Base-by-base conservation (phyloP, 2,113 vertebrate species). In the Uria aalge region DNA sequence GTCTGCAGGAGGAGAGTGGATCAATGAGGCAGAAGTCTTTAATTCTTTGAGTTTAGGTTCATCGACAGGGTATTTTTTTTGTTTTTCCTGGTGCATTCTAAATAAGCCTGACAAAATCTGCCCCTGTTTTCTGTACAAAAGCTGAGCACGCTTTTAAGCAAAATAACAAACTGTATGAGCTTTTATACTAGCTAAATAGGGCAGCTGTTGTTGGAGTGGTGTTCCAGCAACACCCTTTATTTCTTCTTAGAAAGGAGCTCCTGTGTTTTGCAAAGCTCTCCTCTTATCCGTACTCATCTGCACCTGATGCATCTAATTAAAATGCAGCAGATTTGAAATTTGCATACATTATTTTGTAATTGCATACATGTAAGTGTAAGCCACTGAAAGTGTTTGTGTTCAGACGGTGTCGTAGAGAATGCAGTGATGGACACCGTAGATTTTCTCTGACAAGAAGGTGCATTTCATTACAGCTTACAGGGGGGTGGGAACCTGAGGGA, bases 141-240 rank as follows among this genome's bases (percentile, higher is more conserved):
- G 48, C 92, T 68, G 69, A 45, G 20, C 12, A 7, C 38, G 60
- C 73, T 90, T 52, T 72, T 38, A 82, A 72, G 59, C 8, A 2
- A 64, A 92, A 86, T 62, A 89, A 57, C 57, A 69, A 88, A 72
- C 16, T 50, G 19, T 29, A 8, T 45, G 77, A 91, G 89, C 74
- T 72, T 94, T 95, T 81, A 32, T 79, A 26, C 68, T 12, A 1
- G 4, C 22, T 92, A 91, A 94, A 96, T 87, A 76, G 84, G 74
- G 86, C 91, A 94, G 95, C 91, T 97, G 91, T 87, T 94, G 68
- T 69, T 96, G 73, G 89, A 97, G 92, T 91, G 77, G 76, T 84
- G 83, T 92, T 91, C 78, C 57, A 81, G 80, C 91, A 94, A 29
- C 53, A 85, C 66, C 73, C 89, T 91, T 91, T 95, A 30, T 95